Conservation (phyloP, 2,797 vertebrate genomes). For the Kryptolebias ocellatus region DNA sequence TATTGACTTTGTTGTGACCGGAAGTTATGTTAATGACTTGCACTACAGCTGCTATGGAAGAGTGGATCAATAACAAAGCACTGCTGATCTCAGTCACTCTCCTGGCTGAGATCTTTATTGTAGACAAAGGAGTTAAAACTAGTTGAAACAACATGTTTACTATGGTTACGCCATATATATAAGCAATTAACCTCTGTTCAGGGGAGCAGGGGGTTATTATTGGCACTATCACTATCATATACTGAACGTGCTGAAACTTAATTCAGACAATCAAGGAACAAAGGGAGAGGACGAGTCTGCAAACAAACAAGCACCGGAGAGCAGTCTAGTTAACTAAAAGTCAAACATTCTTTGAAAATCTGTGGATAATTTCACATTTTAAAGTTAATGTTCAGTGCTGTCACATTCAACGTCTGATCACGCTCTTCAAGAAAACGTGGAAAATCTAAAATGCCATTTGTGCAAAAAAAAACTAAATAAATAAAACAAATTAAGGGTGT, state of each 20-base stretch:
- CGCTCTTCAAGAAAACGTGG: not conserved
- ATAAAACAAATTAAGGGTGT: no score
- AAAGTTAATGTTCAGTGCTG: conserved; percentile 7
- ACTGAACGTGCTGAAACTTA: conserved; percentile 11
- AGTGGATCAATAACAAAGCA: conserved; percentile 24
- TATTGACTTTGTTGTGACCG: conserved; percentile 27
- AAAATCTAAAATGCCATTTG: conserved; percentile 7
- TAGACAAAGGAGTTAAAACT: conserved; percentile 16
- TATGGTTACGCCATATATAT: not conserved
- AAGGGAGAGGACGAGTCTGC: conserved; percentile 4
- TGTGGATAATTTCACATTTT: conserved; percentile 14
- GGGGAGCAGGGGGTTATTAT: conserved; percentile 4
- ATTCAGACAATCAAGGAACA: conserved; percentile 6
- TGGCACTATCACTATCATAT: not conserved
- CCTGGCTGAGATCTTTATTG: conserved; percentile 1
- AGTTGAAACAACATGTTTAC: conserved; percentile 12
- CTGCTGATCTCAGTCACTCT: not conserved
- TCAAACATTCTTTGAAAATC: conserved; percentile 15
- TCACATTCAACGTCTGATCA: not conserved
- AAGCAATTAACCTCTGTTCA: conserved; percentile 6
- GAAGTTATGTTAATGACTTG: conserved; percentile 30
- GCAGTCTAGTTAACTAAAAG: conserved; percentile 5
- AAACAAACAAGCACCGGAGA: not conserved
- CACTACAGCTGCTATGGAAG: conserved; percentile 5
- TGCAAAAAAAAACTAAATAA: conserved; percentile 29